Evolutionary conservation across 2,797 vertebrate species (phyloP), one percentile per base, ranked within the genome.

Genomic region (Helostoma temminkii): DNA sequence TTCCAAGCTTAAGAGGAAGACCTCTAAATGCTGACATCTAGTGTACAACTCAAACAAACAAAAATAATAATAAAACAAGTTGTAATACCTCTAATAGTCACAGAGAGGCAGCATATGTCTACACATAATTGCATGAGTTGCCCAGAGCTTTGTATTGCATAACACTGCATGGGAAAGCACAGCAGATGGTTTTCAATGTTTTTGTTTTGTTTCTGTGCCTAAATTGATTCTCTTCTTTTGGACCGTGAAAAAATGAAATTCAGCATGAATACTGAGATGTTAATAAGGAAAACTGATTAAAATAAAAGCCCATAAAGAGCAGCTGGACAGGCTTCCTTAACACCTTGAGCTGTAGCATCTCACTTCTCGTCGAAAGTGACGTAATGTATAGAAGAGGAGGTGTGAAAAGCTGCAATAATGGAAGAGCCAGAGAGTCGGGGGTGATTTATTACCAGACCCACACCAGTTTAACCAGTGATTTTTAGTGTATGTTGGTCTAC

Each of bases 291-390:
- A 32, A 25, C 3, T 32, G 43, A 52, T 9, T 71, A 28, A 71
- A 68, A 53, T 32, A 24, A 74, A 65, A 46, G 48, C 21, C 24
- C 19, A 36, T 5, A 5, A 34, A 55, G 50, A 65, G 41, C 41
- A 76, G 22, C 34, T 45, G 39, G 21, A 66, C 9, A 34, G 43
- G 41, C 53, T 34, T 68, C 15, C 67, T 67, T 67, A 56, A 72
- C 81, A 82, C 80, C 71, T 77, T 56, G 32, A 75, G 69, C 59
- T 28, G 55, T 69, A 19, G 81, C 66, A 67, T 81, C 73, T 86
- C 48, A 83, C 86, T 89, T 90, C 81, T 80, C 82, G 77, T 37
- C 2, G 46, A 60, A 43, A 69, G 84, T 91, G 88, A 90, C 61
- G 85, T 91, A 80, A 88, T 89, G 76, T 69, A 71, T 41, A 61